Evolutionary conservation across 1,140 invertebrate species (phyloP), one percentile per base, ranked within the genome.

Genomic region (Penaeus indicus): DNA sequence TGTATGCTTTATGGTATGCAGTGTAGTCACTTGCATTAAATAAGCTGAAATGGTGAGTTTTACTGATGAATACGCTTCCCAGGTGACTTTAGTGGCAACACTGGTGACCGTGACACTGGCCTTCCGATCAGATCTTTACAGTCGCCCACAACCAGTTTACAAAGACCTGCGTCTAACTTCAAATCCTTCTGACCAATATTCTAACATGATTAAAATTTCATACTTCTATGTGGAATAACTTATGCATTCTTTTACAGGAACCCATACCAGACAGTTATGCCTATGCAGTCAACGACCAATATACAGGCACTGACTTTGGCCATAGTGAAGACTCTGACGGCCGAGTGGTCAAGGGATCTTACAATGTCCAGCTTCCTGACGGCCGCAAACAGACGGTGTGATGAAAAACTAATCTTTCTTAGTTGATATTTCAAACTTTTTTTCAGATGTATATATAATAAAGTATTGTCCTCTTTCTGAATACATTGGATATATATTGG

Each of bases 361-460:
- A 92, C 90, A 83, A 54, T 8, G 91, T 92, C 38, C 79, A 83
- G 38, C 91, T 92, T 32, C 92, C 92, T 16, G 92, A 92, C 77
- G 92, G 92, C 42, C 91, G 92, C 38, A 90, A 88, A 25, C 92
- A 92, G 63, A 91, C 90, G 64, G 92, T 92, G 54, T 38, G 78
- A 78, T 0, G 18, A 25, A 21, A 19, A 4, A 3, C 22, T 13
- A 8, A 27, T 22, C 32, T 47, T 22, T 8, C 22, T 38, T 60
- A 60, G 1, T 38, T 27, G 3, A 62, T 11, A 54, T 69, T 27
- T 19, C 27, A 82, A 61, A 22, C 80, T 5, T 82, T 18, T 21
- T 13, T 11, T 67, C 27, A 19, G 54, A 27, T 47, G 22, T 82
- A 38, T 5, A 64, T 82, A 10, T 42, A 42, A 2, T 0, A 42